Evolutionary conservation across 2,888 invertebrate species (phyloP), one percentile per base, ranked within the genome.

Genomic region (Microchrysa polita): DNA sequence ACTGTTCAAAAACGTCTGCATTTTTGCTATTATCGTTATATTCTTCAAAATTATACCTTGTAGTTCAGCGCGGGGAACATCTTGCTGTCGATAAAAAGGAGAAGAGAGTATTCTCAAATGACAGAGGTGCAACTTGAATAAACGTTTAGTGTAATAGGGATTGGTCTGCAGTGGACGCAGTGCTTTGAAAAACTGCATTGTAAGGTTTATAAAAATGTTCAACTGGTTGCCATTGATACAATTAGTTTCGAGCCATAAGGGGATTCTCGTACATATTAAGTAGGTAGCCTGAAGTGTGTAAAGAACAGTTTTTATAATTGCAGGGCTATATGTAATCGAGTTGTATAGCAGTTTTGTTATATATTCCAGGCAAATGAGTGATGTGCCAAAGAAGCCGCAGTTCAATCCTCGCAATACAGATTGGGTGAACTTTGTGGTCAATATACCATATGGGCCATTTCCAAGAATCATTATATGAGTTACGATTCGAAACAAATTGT

Each of bases 331-430:
- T 48, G 10, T 65, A 14, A 78, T 74, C 67, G 74, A 74, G 72
- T 40, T 20, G 14, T 63, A 65, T 34, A 81, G 76, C 10, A 82
- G 76, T 2, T 75, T 71, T 4, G 77, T 77, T 10, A 81, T 79
- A 73, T 82, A 83, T n/a, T 75, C 74, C 4, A 83, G 69, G 23
- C 82, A 79, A 2, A 75, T 22, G 2, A 81, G 63, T 61, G 83
- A 83, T 0, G 80, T 80, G 10, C 78, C 72, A 53, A 82, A 77
- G 53, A 79, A 79, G 73, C 77, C 79, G 57, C 79, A 79, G n/a
- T 80, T 80, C n/a, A 81, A 77, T 0, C 79, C 79, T 2, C 78
- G 77, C 14, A 82, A 67, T 0, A 80, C 78, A 42, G 78, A 79
- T 0, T 77, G 48, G 44, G 81, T 34, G 53, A 81, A 81, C 4